Base-by-base conservation (phyloP, 2,113 vertebrate species). In the Junco hyemalis region DNA sequence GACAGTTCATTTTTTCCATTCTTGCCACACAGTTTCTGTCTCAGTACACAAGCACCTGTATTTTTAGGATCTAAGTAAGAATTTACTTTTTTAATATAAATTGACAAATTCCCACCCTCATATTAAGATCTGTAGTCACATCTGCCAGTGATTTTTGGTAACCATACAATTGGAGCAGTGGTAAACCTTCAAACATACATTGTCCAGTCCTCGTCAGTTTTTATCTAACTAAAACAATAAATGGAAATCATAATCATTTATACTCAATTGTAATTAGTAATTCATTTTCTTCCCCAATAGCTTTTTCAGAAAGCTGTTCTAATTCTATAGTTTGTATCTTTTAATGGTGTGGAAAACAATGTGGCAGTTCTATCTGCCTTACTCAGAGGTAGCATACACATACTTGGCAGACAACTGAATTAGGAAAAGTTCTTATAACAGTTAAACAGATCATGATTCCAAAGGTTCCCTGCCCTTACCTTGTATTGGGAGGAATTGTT, bases 211-310 rank as follows among this genome's bases (percentile, higher is more conserved):
- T 38, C 29, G 28, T 35, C 33, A 25, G 12, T 71, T 22, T 60
- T 87, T 51, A 60, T 48, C 6, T 60, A 84, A 42, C 8, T 54
- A 31, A 90, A 90, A 36, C 23, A 5, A 16, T 51, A 57, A 73
- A 26, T 53, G 6, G 23, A 72, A 82, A 69, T 60, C 3, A 22
- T 33, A 5, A 25, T 42, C 1, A 21, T 83, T 68, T 65, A 22
- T 53, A 26, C 15, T 87, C 16, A 61, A 0, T 50, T 86, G 25
- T 72, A 90, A 22, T 53, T 61, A 12, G 11, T 68, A 7, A 25
- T 54, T 23, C 0, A 9, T 38, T 35, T 73, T 60, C 51, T 45
- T 4, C 22, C 17, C 6, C 7, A 18, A 3, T 22, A 50, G 22
- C 11, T 92, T 47, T 92, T 65, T 14, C 53, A 42, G 17, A 61